Base-by-base conservation (phyloP, 2,888 invertebrate species). In the Drosophila acutilabella region DNA sequence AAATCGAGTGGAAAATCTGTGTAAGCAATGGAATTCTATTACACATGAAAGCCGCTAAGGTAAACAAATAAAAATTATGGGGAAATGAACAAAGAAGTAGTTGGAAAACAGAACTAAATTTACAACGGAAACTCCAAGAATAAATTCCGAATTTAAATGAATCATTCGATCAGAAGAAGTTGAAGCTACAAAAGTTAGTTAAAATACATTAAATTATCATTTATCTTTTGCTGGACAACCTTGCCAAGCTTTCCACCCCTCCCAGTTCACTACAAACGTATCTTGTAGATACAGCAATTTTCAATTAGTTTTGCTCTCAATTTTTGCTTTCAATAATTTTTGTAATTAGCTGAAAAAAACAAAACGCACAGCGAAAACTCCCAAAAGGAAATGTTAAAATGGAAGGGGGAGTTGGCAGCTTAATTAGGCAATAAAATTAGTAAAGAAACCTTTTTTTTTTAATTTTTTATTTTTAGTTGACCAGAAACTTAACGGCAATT, bases 251-350 rank as follows among this genome's bases (percentile, higher is more conserved):
- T 5, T n/a, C 36, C 8, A n/a, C 20, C 45, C 11, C 48, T 8
- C 16, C 33, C 26, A 14, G 2, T 30, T 14, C 38, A 16, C 2
- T 10, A 11, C 30, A 6, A 20, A 36, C 16, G 41, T 66, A 71
- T 73, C 57, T 70, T 4, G 41, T 44, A 56, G 53, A 16, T 62
- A 78, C 78, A 80, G n/a, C 60, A 69, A 75, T 80, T 86, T 88
- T 61, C 83, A 78, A 88, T 84, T 84, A 73, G 89, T 74, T 78
- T 73, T 78, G 80, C 87, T 84, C 83, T 82, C 83, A 71, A 80
- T 86, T 88, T 68, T 68, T 71, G 62, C 65, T 85, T 85, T 71
- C 71, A 68, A 75, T 71, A 69, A 64, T 67, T 71, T 33, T 45
- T 67, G 73, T 70, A 86, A 84, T 88, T 83, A 88, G 65, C 71